Evolutionary conservation across 2,888 invertebrate species (phyloP), one percentile per base, ranked within the genome.

Genomic region (Gortyna flavago): DNA sequence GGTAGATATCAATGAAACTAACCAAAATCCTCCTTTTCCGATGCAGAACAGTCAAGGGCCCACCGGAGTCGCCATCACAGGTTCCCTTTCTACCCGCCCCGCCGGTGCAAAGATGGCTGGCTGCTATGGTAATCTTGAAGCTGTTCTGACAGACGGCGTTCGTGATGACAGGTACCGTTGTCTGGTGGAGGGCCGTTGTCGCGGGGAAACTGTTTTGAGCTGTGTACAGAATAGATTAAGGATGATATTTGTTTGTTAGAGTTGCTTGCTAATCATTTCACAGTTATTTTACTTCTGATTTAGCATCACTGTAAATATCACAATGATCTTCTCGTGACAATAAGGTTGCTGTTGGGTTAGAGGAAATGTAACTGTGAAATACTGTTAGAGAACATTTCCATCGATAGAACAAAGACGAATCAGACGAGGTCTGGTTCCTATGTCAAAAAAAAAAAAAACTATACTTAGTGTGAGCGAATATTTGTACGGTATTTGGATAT

Each of bases 31-130:
- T 91, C 3, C 71, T 80, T 51, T 92, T 92, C 9, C 93, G 91
- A 81, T 90, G 85, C 0, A 91, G 57, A 1, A 93, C 87, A 0
- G 93, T 92, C 64, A 96, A 81, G 0, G 96, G 96, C 1, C 96
- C 96, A 0, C 96, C 96, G 0, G 95, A 95, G 76, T 96, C 96
- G 0, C 96, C 96, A 48, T 94, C 96, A 82, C 97, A 97, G 5
- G 96, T 96, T 0, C 97, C 96, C n/a, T 92, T 93, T 0, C 93
- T 92, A 0, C 92, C 91, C 0, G 87, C 77, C 0, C 97, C 97
- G 35, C 92, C 91, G 48, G 96, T 95, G 84, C 97, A 97, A 18
- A 97, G 86, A 83, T 97, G 96, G 71, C 93, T 94, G 9, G 16
- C 88, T 89, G 35, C 94, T 41, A 97, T 92, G 0, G 88, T 75